Evolutionary conservation across 1,140 invertebrate species (phyloP).

Genomic region (Akabosia matsudoensis): DNA sequence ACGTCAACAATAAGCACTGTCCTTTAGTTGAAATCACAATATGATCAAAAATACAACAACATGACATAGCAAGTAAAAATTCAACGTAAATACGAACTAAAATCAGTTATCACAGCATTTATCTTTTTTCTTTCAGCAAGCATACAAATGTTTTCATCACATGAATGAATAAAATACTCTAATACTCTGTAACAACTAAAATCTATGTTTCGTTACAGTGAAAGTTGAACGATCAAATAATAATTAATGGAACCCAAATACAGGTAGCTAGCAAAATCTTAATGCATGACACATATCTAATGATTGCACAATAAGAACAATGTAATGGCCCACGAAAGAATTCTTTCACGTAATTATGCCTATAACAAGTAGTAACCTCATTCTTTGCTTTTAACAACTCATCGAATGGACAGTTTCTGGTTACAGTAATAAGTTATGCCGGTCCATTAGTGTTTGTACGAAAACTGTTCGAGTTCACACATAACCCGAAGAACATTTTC

Average conservation of each 20-base stretch:
- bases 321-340: no score
- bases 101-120: background rate
- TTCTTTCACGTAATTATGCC: no score
- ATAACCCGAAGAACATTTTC: slow-evolving; percentile 50
- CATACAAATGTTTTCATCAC: background rate
- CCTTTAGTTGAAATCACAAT: background rate
- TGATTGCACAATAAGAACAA: no score
- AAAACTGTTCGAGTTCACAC: slow-evolving; percentile 47
- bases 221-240: no score
- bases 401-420: background rate
- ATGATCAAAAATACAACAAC: background rate
- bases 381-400: background rate
- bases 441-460: slow-evolving; percentile 15
- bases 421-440: no score
- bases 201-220: background rate
- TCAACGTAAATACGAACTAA: background rate
- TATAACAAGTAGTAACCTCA: no score
- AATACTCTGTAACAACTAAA: background rate
- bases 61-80: background rate
- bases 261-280: no score
- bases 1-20: background rate
- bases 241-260: no score
- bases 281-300: no score
- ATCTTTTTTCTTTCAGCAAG: background rate
- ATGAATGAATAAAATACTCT: background rate